Evolutionary conservation across 2,888 invertebrate species (phyloP).

Genomic region (Helleia helle): DNA sequence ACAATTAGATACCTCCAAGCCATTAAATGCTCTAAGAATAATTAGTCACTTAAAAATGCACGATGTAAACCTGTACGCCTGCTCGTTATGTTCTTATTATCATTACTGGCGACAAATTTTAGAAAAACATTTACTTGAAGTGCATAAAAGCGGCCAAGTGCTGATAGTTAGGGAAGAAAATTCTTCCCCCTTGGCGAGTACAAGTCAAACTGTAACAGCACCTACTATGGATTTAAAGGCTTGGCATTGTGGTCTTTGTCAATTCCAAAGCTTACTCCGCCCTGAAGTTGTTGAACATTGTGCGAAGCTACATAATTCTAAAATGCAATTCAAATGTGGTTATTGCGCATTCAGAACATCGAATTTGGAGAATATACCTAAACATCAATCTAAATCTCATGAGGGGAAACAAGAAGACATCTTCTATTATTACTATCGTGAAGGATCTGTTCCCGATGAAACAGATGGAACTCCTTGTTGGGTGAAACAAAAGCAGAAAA

Average conservation of each 20-base stretch:
- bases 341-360: conserved; percentile 76
- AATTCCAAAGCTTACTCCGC: conserved; percentile 73
- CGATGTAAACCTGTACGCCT: conserved; percentile 81
- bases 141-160: conserved; percentile 70
- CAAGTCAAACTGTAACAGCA: conserved; percentile 21
- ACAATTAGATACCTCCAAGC: conserved; percentile 51
- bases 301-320: conserved; percentile 73
- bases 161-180: conserved; percentile 47
- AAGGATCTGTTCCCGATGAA: conserved; percentile 41
- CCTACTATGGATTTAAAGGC: conserved; percentile 72
- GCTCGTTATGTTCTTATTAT: conserved; percentile 78
- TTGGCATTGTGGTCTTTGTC: conserved; percentile 82
- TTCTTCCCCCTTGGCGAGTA: conserved; percentile 22
- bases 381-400: conserved; percentile 77
- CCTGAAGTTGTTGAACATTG: conserved; percentile 77
- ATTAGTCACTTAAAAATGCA: conserved; percentile 84
- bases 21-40: conserved; percentile 75
- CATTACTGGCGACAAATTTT: conserved; percentile 76
- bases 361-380: conserved; percentile 68
- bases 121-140: conserved; percentile 78
- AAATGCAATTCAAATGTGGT: conserved; percentile 80
- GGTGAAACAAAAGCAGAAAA: conserved; percentile 44
- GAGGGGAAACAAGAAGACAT: conserved; percentile 43
- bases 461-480: conserved; percentile 43
- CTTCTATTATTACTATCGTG: conserved; percentile 73